Conservation (phyloP, 2,797 vertebrate species). For the Echiichthys vipera region DNA sequence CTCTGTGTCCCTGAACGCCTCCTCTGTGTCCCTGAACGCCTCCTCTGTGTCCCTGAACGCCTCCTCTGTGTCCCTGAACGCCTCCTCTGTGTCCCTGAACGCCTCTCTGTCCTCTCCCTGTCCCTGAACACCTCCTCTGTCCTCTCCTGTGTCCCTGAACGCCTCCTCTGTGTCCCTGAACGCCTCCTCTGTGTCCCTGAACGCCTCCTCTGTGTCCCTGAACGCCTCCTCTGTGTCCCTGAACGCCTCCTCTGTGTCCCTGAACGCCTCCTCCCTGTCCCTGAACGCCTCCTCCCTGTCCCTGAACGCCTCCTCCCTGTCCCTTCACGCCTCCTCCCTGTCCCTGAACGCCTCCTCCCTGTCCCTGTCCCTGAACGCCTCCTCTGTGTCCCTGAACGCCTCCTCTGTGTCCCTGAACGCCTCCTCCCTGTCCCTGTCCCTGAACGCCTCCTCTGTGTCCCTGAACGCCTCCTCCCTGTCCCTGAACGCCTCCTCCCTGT, state of each 20-base stretch:
- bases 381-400: not conserved
- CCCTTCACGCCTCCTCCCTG: too few species aligned
- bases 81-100: not conserved
- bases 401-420: not conserved
- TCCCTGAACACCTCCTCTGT: too few species aligned
- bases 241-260: not conserved
- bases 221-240: too few species aligned
- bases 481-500: not conserved
- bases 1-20: not conserved
- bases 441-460: not conserved
- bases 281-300: not conserved
- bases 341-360: not conserved
- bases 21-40: not conserved
- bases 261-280: fast-evolving
- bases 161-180: not conserved
- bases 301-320: too few species aligned
- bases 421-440: too few species aligned
- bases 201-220: not conserved
- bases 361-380: not conserved
- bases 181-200: not conserved
- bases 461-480: fast-evolving
- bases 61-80: not conserved
- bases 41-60: not conserved
- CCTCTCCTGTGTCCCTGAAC: not conserved
- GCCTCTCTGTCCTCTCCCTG: not conserved